Percentiles rank a stretch among this genome's conserved stretches.
phyloP scores from a whole-genome alignment of 2,113 vertebrate species.

The Gracilinanus agilis region DNA sequence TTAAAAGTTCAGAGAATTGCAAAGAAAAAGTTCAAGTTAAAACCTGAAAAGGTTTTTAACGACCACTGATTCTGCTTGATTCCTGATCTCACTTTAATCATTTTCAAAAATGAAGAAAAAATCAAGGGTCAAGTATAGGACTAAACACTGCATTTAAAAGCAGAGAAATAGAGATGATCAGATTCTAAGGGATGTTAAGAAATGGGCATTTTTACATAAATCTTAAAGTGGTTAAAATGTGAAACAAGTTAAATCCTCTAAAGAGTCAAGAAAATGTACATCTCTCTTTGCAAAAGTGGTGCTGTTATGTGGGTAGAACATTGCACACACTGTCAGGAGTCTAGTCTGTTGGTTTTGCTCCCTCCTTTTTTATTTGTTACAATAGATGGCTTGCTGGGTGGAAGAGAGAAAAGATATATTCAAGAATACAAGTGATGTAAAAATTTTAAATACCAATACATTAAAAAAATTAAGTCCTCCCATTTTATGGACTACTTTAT shows the following conservation, averaged over 20 bases:
- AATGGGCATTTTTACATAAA: neutral
- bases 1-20: slow-evolving; percentile 20
- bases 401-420: neutral
- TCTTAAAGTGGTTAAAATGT: neutral
- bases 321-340: neutral
- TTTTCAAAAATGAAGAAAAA: slow-evolving; percentile 4
- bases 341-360: neutral
- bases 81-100: neutral
- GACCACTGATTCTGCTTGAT: neutral
- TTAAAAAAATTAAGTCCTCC: neutral
- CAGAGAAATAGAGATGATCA: neutral
- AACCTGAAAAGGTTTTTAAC: neutral
- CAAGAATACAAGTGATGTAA: neutral
- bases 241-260: neutral
- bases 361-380: neutral
- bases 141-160: neutral
- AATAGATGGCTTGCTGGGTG: neutral
- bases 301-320: neutral
- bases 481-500: slow-evolving; percentile 21
- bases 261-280: neutral
- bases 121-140: neutral
- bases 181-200: neutral
- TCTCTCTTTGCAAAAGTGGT: neutral
- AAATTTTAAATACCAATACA: neutral
- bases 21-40: neutral